phyloP scores from a whole-genome alignment of 1,140 invertebrate genomes.

The Drosophila repletoides region DNA sequence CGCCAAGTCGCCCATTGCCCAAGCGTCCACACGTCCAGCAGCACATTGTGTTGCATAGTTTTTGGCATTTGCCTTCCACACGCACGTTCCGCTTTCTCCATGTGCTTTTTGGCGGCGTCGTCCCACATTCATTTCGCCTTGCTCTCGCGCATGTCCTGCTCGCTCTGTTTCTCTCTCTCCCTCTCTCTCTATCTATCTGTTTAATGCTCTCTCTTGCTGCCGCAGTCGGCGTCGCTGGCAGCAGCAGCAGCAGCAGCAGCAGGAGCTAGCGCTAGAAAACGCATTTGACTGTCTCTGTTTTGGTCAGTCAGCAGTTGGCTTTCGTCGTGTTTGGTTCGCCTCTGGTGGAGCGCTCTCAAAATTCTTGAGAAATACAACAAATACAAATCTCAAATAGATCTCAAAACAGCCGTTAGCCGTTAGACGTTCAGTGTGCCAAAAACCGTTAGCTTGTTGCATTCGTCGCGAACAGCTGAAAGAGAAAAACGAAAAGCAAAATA shows the following conservation, averaged over 20 bases:
- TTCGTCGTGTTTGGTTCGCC: constrained; percentile 78
- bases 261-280: constrained; percentile 63
- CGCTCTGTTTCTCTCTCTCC: constrained; percentile 30
- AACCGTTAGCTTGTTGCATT: constrained; percentile 42
- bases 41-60: constrained; percentile 75
- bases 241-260: constrained; percentile 46
- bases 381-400: constrained; percentile 13
- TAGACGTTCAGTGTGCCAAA: constrained; percentile 46
- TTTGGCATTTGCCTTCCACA: constrained; percentile 77
- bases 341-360: constrained; percentile 52
- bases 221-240: constrained; percentile 54
- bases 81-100: constrained; percentile 71
- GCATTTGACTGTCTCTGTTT: constrained; percentile 81
- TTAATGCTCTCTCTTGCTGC: constrained; percentile 15
- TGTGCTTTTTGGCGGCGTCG: constrained; percentile 67
- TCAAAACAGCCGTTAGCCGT: constrained; percentile 41
- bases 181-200: constrained; percentile 5
- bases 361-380: constrained; percentile 20
- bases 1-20: constrained; percentile 9
- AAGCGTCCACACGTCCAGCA: constrained; percentile 2
- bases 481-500: not conserved
- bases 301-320: constrained; percentile 82
- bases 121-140: constrained; percentile 63
- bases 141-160: constrained; percentile 56
- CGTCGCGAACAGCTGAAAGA: constrained; percentile 16